phyloP scores from a whole-genome alignment of 2,888 invertebrate species.

The Phaedon cochleariae region DNA sequence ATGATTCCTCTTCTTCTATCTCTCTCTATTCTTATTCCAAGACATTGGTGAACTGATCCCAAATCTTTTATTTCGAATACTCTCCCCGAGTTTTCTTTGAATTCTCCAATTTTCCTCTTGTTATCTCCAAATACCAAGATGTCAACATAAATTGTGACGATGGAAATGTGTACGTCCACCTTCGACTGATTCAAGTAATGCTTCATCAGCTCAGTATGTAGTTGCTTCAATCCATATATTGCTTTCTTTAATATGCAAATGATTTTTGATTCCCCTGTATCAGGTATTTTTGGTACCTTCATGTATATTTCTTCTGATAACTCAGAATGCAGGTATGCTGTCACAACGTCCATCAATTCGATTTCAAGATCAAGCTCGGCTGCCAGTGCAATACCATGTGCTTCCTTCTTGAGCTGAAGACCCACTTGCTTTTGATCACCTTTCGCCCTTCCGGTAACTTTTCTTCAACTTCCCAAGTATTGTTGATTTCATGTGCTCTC shows the following conservation, averaged over 20 bases:
- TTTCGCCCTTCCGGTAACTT: background rate
- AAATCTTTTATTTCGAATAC: constrained; percentile 26
- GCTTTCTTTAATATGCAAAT: background rate
- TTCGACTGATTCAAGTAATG: constrained; percentile 1
- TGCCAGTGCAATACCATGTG: constrained; percentile 1
- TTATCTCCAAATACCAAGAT: constrained; percentile 1
- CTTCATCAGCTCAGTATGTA: constrained; percentile 1
- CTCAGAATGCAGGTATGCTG: background rate
- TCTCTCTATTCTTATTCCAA: constrained; percentile 26
- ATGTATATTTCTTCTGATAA: constrained; percentile 8
- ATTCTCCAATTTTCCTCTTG: background rate
- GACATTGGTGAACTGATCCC: constrained; percentile 11
- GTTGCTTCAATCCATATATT: constrained; percentile 7
- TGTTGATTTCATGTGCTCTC: background rate
- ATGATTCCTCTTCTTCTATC: constrained; percentile 13
- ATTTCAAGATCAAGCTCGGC: constrained; percentile 7
- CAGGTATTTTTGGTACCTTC: background rate
- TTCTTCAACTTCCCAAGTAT: too few species aligned
- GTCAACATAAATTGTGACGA: constrained; percentile 9
- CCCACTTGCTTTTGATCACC: constrained; percentile 2
- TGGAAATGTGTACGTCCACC: background rate
- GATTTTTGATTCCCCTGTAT: background rate
- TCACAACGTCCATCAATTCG: constrained; percentile 7
- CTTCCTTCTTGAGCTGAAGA: constrained; percentile 5
- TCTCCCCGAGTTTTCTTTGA: constrained; percentile 6